Base-by-base conservation (phyloP, 1,140 invertebrate genomes). In the Rhyacophila brunnea region DNA sequence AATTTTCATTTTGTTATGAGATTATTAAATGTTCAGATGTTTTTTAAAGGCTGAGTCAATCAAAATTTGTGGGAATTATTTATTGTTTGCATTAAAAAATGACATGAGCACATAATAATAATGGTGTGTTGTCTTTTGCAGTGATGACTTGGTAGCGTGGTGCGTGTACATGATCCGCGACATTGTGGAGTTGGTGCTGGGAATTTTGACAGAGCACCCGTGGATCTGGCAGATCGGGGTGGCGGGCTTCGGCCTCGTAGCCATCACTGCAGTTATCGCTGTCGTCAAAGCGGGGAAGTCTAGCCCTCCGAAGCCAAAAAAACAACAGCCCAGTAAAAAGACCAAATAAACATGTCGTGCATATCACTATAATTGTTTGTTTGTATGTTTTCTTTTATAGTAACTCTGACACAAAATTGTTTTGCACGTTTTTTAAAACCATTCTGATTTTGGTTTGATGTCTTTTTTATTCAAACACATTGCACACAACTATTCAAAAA, bases 71-170 rank as follows among this genome's bases (percentile, higher is more conserved):
- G 15, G 6, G 10, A n/a, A 43, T n/a, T 6, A 10, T 43, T 43
- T 43, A n/a, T n/a, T n/a, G n/a, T n/a, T n/a, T n/a, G n/a, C n/a
- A n/a, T n/a, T n/a, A n/a, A n/a, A n/a, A n/a, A n/a, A 58, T 46
- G 60, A 62, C 62, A 66, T 55, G 58, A 65, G 47, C 23, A 35
- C 14, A 40, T 45, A 52, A 42, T 57, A 40, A 34, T 40, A n/a
- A 60, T 40, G 35, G 55, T 69, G 68, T n/a, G n/a, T n/a, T n/a
- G 71, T 69, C 72, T 67, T 62, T 86, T 86, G 68, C 74, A 89
- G 87, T 73, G 87, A 90, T 70, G 86, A 90, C 67, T 70, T 89
- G 15, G 81, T 83, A 11, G 83, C 87, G 44, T 77, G 72, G 70
- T 74, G 70, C 62, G 74, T 78, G 1, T 71, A 73, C 38, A 69